Evolutionary conservation across 2,113 vertebrate species (phyloP).

Genomic region (Microcebus jonahi): DNA sequence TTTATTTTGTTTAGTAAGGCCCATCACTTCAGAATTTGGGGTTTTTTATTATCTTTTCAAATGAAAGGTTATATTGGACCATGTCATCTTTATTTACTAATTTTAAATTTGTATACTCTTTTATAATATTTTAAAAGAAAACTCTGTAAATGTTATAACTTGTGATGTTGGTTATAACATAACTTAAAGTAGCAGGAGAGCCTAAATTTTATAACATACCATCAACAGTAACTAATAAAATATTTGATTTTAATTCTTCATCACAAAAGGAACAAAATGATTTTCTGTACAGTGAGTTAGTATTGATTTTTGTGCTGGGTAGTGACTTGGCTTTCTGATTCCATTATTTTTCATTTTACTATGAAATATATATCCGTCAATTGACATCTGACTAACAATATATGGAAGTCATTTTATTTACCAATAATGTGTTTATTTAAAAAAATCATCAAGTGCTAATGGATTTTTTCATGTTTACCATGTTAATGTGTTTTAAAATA

Average conservation of each 20-base stretch:
- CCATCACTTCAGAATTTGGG: too few relatives aligned
- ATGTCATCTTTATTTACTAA: slow-evolving; percentile 12
- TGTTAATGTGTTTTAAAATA: slow-evolving; percentile 82
- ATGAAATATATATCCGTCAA: slow-evolving; percentile 90
- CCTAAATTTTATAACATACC: slow-evolving; percentile 33
- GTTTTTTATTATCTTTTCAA: neutral
- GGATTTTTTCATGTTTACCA: slow-evolving; percentile 83
- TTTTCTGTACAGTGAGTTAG: slow-evolving; percentile 79
- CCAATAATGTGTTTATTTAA: slow-evolving; percentile 90
- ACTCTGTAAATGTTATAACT: neutral
- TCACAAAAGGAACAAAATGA: slow-evolving; percentile 68
- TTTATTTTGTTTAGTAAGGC: too few relatives aligned
- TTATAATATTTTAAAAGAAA: slow-evolving; percentile 51
- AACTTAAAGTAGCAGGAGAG: slow-evolving; percentile 18
- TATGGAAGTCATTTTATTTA: slow-evolving; percentile 92
- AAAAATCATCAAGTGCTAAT: slow-evolving; percentile 89
- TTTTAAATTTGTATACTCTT: neutral
- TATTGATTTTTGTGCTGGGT: slow-evolving; percentile 89
- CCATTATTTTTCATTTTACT: slow-evolving; percentile 93
- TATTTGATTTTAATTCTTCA: slow-evolving; percentile 83
- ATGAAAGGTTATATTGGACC: neutral
- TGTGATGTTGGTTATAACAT: neutral
- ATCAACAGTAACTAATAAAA: slow-evolving; percentile 41
- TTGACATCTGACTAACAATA: slow-evolving; percentile 94
- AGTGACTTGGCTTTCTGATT: slow-evolving; percentile 87